Evolutionary conservation across 2,888 invertebrate species (phyloP).

Genomic region (Theristus sp.): DNA sequence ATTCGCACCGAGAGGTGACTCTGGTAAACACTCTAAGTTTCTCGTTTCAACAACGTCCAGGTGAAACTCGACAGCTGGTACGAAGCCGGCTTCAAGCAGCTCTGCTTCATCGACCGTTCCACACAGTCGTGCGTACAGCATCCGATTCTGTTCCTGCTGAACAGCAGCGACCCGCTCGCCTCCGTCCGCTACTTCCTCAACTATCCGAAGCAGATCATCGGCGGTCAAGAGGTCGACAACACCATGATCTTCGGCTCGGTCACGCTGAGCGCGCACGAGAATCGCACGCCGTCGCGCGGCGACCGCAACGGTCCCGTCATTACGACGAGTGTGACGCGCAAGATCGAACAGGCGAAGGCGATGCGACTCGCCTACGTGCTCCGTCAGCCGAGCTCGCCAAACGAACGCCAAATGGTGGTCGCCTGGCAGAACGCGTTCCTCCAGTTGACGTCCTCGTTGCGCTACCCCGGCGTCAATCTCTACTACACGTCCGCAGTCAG

Average conservation of each 20-base stretch:
- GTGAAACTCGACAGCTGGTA: neutral
- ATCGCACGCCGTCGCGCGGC: too few species aligned
- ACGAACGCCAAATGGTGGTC: neutral
- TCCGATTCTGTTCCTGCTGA: slow-evolving; percentile 1
- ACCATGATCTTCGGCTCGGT: slow-evolving; percentile 23
- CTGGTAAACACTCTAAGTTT: too few species aligned
- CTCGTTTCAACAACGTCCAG: neutral
- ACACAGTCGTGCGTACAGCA: neutral
- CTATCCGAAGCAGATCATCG: neutral
- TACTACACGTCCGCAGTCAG: slow-evolving; percentile 19
- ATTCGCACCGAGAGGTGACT: too few species aligned
- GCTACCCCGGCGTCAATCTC: slow-evolving; percentile 12
- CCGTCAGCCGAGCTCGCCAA: neutral
- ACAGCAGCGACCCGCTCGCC: neutral
- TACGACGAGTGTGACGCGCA: too few species aligned
- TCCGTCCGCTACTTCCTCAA: neutral
- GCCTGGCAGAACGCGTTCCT: slow-evolving; percentile 5
- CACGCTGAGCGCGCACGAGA: too few species aligned
- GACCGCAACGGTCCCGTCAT: too few species aligned
- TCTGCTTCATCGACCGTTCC: neutral
- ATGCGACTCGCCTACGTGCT: neutral
- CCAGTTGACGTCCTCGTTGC: neutral
- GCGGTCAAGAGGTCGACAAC: slow-evolving; percentile 20
- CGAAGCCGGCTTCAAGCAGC: neutral
- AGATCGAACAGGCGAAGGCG: slow-evolving; percentile 14